Percentiles rank a stretch among this genome's conserved stretches.
Conservation (phyloP, 2,888 invertebrate genomes). For the Lamellibrachia satsuma region DNA sequence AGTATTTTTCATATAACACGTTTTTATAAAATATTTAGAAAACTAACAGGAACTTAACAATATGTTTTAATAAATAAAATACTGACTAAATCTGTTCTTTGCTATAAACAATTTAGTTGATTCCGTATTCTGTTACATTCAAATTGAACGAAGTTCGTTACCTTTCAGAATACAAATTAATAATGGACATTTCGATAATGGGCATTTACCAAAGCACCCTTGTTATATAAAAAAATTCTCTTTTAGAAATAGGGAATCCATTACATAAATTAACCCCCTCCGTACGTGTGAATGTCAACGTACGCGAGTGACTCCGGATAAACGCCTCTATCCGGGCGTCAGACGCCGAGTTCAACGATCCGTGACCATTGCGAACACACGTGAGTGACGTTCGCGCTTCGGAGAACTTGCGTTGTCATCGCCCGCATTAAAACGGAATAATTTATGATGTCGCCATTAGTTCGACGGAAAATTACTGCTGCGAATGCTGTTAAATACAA, state of each 20-base stretch:
- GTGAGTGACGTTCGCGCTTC: not conserved
- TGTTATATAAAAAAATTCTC: not conserved
- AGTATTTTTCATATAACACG: not conserved
- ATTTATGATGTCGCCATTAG: conserved; percentile 11
- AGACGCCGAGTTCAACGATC: not conserved
- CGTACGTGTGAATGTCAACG: not conserved
- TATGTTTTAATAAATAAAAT: no score
- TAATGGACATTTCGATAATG: not conserved
- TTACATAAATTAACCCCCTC: not conserved
- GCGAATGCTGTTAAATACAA: conserved; percentile 5
- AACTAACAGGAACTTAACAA: not conserved
- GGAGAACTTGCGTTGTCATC: not conserved
- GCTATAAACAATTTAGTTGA: no score
- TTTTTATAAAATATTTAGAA: not conserved
- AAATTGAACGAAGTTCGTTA: no score
- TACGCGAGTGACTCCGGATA: not conserved
- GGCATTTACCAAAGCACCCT: not conserved
- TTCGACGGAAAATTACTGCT: not conserved
- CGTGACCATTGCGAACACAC: not conserved
- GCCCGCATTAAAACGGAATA: conserved; percentile 17
- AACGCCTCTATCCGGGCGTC: not conserved
- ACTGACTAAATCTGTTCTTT: no score
- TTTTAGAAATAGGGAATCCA: not conserved
- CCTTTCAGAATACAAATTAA: not conserved
- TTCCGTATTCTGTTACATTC: no score